phyloP scores from a whole-genome alignment of 2,888 invertebrate species.

The Leptinotarsa haldemani region DNA sequence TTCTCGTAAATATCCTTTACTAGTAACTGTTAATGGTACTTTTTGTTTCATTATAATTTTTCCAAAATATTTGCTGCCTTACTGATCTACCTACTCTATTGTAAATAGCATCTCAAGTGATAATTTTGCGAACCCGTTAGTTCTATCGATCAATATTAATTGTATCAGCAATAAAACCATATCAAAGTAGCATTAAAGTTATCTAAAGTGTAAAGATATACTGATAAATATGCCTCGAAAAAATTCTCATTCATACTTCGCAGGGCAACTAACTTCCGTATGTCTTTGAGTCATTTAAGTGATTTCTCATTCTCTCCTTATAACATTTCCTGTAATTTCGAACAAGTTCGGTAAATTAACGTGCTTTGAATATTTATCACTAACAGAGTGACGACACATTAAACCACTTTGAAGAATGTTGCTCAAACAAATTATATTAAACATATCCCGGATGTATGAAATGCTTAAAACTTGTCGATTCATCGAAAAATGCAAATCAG shows the following conservation, averaged over 20 bases:
- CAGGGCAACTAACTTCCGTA: neutral
- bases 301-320: slow-evolving; percentile 24
- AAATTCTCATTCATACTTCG: neutral
- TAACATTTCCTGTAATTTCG: slow-evolving; percentile 33
- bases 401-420: slow-evolving; percentile 45
- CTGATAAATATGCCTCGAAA: neutral
- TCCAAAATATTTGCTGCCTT: too few species aligned
- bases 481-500: slow-evolving; percentile 41
- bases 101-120: too few species aligned
- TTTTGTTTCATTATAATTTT: too few species aligned
- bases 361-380: slow-evolving; percentile 42
- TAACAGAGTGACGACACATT: slow-evolving; percentile 32
- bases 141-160: too few species aligned
- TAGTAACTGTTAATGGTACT: too few species aligned
- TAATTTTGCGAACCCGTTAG: too few species aligned
- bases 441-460: slow-evolving; percentile 46
- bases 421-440: slow-evolving; percentile 28
- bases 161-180: too few species aligned
- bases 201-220: too few species aligned
- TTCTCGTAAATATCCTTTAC: too few species aligned
- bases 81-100: too few species aligned
- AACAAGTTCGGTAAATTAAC: slow-evolving; percentile 36
- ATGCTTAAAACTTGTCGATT: slow-evolving; percentile 47
- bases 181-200: too few species aligned
- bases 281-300: slow-evolving; percentile 27